These are phyloP conservation scores for Atrichornis clamosus DNA, from an alignment of 2,113 vertebrate species.

Conservation along the genomic window DNA sequence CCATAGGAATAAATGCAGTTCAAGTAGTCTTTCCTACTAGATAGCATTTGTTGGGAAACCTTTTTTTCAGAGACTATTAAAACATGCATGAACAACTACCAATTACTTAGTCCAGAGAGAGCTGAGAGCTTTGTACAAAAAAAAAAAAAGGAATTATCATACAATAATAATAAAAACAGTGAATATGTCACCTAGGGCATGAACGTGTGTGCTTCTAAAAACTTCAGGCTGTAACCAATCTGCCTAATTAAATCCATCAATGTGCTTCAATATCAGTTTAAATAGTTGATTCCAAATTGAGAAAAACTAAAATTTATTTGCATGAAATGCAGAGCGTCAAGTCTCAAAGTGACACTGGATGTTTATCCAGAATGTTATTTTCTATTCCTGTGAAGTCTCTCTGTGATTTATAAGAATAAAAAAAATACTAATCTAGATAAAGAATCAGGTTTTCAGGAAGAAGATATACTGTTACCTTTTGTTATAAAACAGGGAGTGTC, in stretches of 20 bases:
- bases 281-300: constrained; percentile 32
- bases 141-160: constrained; percentile 64
- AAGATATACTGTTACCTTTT: not conserved
- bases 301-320: constrained; percentile 53
- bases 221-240: constrained; percentile 39
- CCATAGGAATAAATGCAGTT: constrained; percentile 78
- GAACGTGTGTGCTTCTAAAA: constrained; percentile 26
- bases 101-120: constrained; percentile 68
- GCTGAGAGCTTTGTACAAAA: constrained; percentile 65
- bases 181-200: constrained; percentile 54
- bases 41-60: constrained; percentile 73
- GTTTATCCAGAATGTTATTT: constrained; percentile 14
- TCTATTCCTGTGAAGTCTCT: not conserved
- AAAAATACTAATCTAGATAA: not conserved
- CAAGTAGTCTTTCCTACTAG: constrained; percentile 73
- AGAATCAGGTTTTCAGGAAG: not conserved
- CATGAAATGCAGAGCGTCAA: not conserved
- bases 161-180: constrained; percentile 72
- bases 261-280: constrained; percentile 28
- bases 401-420: not conserved
- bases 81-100: constrained; percentile 80
- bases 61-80: constrained; percentile 72
- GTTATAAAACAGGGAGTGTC: not conserved
- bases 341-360: constrained; percentile 25
- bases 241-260: constrained; percentile 61